Evolutionary conservation across 1,140 invertebrate species (phyloP).

Genomic region (Cephus cinctus): DNA sequence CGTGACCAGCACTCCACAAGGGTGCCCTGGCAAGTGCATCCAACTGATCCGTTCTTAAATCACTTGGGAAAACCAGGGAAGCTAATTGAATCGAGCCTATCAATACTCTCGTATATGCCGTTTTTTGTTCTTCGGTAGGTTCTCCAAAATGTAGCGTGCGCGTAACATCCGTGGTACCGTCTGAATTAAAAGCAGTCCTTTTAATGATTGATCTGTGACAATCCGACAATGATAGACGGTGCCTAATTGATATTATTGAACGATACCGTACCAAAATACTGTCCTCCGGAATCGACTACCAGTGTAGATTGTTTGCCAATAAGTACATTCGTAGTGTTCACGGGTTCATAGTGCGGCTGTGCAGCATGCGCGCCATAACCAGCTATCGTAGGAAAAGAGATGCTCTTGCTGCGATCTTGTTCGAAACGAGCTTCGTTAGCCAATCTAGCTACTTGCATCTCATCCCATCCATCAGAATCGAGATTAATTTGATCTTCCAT

Average conservation of each 20-base stretch:
- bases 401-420: constrained; percentile 68
- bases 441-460: constrained; percentile 67
- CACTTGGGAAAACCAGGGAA: constrained; percentile 65
- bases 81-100: constrained; percentile 80
- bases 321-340: constrained; percentile 68
- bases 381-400: constrained; percentile 85
- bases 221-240: constrained; percentile 1
- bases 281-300: constrained; percentile 72
- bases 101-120: constrained; percentile 88
- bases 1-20: constrained; percentile 78
- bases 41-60: constrained; percentile 65
- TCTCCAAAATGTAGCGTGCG: constrained; percentile 86
- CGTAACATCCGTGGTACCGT: constrained; percentile 93
- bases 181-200: constrained; percentile 45
- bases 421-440: constrained; percentile 68
- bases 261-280: constrained; percentile 62
- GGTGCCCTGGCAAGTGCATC: constrained; percentile 75
- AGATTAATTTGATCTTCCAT: constrained; percentile 66
- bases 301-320: constrained; percentile 70
- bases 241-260: constrained; percentile 2
- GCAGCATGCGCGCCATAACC: constrained; percentile 87
- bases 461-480: constrained; percentile 61
- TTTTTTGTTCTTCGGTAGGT: constrained; percentile 72
- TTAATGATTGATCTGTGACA: not conserved
- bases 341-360: constrained; percentile 87